Evolutionary conservation across 2,888 invertebrate genomes (phyloP), one percentile per base, ranked within the genome.

Genomic region (Aleiodes testaceus): DNA sequence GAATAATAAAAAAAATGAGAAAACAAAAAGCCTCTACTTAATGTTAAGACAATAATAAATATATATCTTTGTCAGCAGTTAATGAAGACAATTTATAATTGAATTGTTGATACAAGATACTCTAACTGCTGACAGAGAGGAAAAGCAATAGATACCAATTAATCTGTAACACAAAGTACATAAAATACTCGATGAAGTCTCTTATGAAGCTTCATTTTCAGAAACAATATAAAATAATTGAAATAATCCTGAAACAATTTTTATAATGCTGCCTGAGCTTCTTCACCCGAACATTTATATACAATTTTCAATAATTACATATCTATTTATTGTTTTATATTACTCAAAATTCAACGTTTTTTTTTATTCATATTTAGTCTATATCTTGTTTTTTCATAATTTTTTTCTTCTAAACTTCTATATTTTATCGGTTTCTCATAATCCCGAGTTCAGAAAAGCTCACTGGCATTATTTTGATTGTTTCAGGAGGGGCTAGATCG

Each of bases 401-500:
- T 65, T 14, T 12, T n/a, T 70, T 45, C 68, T 47, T 61, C 20
- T 14, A 3, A 47, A 47, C 18, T 45, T 26, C 36, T 45, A 47
- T 14, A 44, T 26, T 45, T 36, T 36, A 9, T 67, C 47, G 69
- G 64, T 65, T 71, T 61, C 30, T 45, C 55, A 72, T 50, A 66
- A 64, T 44, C 22, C 65, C 45, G 26, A 68, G 52, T 75, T 66
- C 63, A 2, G 9, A 69, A 77, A 77, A 85, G 86, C 86, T 86
- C 86, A 86, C 84, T 80, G 82, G 86, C 86, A 86, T 86, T 85
- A 86, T 86, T 86, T 86, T 86, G 84, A 88, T 89, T 90, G 90
- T 90, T 90, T 90, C 90, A 90, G 90, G 90, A 89, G 88, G 87
- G 88, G 86, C 84, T 85, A 84, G 82, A 82, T 77, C 78, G 77